Evolutionary conservation across 2,797 vertebrate species (phyloP).

Genomic region (Austrolebias charrua): DNA sequence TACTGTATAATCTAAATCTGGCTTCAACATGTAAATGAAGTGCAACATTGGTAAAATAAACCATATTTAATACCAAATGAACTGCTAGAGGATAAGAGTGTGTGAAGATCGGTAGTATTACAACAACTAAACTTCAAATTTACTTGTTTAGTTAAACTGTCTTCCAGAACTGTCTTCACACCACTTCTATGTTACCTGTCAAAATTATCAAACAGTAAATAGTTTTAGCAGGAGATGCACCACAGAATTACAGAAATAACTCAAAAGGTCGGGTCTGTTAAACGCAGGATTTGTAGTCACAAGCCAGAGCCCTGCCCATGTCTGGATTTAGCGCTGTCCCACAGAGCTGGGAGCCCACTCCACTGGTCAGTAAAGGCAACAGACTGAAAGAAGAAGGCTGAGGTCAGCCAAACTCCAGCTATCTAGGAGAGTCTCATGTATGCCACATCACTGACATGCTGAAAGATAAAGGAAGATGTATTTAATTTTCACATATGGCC

Average conservation of each 20-base stretch:
- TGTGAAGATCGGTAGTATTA: too few relatives aligned
- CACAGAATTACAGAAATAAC: background rate
- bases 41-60: too few relatives aligned
- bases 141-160: background rate
- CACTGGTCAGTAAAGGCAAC: slow-evolving; percentile 46
- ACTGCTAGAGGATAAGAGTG: too few relatives aligned
- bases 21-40: too few relatives aligned
- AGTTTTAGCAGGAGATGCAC: background rate
- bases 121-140: too few relatives aligned
- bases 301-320: slow-evolving; percentile 36
- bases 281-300: slow-evolving; percentile 23
- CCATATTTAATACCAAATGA: background rate
- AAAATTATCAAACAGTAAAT: background rate
- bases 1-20: too few relatives aligned
- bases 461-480: slow-evolving; percentile 40
- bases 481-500: slow-evolving; percentile 62
- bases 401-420: slow-evolving; percentile 51
- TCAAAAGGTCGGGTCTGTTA: slow-evolving; percentile 15
- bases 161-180: background rate
- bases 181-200: background rate
- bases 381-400: slow-evolving; percentile 56
- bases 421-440: slow-evolving; percentile 39
- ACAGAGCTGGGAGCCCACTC: slow-evolving; percentile 19
- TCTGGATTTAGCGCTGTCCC: slow-evolving; percentile 50
- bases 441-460: slow-evolving; percentile 53